These are phyloP conservation scores for Daboia siamensis DNA, from an alignment of 2,113 vertebrate genomes.

Conservation along the genomic window DNA sequence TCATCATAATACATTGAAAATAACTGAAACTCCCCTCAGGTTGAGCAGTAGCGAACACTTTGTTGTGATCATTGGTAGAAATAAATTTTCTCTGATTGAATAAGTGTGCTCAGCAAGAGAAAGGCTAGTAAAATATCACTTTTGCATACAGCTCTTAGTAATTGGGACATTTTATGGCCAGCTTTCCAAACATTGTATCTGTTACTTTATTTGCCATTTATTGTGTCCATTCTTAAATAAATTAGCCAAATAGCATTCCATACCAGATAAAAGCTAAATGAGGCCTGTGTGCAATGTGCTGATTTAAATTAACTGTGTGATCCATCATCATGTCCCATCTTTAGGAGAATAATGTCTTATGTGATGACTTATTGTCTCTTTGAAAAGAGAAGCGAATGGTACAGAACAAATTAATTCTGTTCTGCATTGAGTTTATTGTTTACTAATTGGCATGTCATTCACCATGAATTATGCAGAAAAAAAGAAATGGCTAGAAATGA, in stretches of 20 bases:
- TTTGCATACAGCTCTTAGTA: not conserved
- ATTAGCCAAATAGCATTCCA: constrained; percentile 22
- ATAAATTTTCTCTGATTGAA: not conserved
- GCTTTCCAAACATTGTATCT: constrained; percentile 24
- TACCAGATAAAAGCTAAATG: not conserved
- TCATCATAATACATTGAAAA: not conserved
- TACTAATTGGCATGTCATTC: constrained; percentile 57
- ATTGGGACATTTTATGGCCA: constrained; percentile 31
- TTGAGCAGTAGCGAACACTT: not conserved
- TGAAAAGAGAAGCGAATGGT: constrained; percentile 29
- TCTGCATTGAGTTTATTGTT: constrained; percentile 55
- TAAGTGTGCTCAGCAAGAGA: not conserved
- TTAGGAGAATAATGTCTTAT: constrained; percentile 35
- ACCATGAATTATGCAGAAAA: constrained; percentile 45
- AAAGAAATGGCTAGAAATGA: not conserved
- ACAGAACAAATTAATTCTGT: constrained; percentile 50
- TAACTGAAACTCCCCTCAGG: not conserved
- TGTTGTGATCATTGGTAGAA: not conserved
- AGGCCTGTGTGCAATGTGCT: constrained; percentile 33
- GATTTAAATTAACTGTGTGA: constrained; percentile 48
- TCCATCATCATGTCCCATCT: constrained; percentile 45
- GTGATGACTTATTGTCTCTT: constrained; percentile 49
- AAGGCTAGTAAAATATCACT: not conserved
- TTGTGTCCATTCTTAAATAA: constrained; percentile 19
- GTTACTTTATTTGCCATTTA: constrained; percentile 23